Evolutionary conservation across 2,888 invertebrate genomes (phyloP), one percentile per base, ranked within the genome.

Genomic region (Phasia obesa): DNA sequence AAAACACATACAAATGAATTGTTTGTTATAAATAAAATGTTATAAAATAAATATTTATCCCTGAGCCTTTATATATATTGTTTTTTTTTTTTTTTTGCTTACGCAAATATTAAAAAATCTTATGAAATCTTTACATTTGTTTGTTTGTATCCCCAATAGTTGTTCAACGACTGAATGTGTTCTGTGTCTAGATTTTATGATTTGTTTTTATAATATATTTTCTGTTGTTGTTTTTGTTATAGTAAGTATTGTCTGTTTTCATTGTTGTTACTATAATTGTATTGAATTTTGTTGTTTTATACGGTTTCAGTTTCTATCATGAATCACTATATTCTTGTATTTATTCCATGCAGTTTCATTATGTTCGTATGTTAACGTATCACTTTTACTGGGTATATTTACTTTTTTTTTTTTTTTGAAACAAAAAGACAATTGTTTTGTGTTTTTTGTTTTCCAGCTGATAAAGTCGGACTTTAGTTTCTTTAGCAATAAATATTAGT

Each of bases 311-410:
- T 79, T 71, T 51, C 51, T 73, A 51, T 64, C 23, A 81, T 81
- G 76, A 81, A 73, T 81, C 81, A 81, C 51, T 76, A 47, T 71
- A 51, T 71, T 71, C 55, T 70, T 81, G 70, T 67, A 21, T 71
- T 51, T 67, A 49, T 71, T 73, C 35, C 65, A 57, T 64, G 51
- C 70, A 76, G 31, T 73, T 77, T 49, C 47, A 77, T 25, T 73
- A 31, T 65, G 55, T 64, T 51, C 57, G 42, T 53, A 62, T 4
- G 44, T 47, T 15, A 38, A 55, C 25, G 47, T 60, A 65, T 70
- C 35, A 78, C 35, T 62, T n/a, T 64, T 77, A 62, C 21, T 70
- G 27, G 27, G 42, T 42, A 42, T 49, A 55, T 55, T 31, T 6
- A 42, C 42, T 57, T 49, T 38, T 21, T 55, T 35, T 35, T 35